A percentile compares a stretch with the other conserved stretches of the same genome.
Conservation (phyloP, 2,888 invertebrate genomes). For the Mythimna vitellina region DNA sequence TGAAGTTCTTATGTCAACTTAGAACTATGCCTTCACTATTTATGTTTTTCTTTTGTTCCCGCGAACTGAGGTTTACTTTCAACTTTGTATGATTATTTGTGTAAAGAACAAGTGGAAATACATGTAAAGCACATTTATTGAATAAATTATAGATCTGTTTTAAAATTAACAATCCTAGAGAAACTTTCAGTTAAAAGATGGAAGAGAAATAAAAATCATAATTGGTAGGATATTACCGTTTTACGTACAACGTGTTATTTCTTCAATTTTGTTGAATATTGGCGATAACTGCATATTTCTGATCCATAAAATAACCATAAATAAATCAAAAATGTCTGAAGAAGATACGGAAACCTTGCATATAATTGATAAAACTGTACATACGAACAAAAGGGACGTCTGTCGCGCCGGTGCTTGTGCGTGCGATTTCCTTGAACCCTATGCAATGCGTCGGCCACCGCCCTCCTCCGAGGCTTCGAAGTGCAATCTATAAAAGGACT, state of each 20-base stretch:
- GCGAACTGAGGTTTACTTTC: constrained; percentile 29
- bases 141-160: constrained; percentile 4
- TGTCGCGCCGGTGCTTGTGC: constrained; percentile 28
- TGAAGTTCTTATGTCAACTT: constrained; percentile 29
- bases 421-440: constrained; percentile 75
- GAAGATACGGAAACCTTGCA: constrained; percentile 28
- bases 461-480: constrained; percentile 79
- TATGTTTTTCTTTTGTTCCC: constrained; percentile 22
- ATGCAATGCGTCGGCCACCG: constrained; percentile 68
- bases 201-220: background rate
- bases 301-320: background rate
- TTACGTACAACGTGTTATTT: background rate
- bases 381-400: constrained; percentile 43
- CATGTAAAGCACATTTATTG: background rate
- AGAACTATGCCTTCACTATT: constrained; percentile 6
- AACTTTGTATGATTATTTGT: constrained; percentile 28
- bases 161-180: background rate
- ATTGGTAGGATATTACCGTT: background rate
- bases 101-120: constrained; percentile 15
- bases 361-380: constrained; percentile 23
- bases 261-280: too few species aligned
- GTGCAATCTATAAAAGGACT: constrained; percentile 89
- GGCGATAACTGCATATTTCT: background rate
- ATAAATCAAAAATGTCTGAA: background rate
- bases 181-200: background rate